Percentiles rank a stretch among this genome's conserved stretches.
Conservation (phyloP, 2,113 vertebrate species). For the Solenodon paradoxus region DNA sequence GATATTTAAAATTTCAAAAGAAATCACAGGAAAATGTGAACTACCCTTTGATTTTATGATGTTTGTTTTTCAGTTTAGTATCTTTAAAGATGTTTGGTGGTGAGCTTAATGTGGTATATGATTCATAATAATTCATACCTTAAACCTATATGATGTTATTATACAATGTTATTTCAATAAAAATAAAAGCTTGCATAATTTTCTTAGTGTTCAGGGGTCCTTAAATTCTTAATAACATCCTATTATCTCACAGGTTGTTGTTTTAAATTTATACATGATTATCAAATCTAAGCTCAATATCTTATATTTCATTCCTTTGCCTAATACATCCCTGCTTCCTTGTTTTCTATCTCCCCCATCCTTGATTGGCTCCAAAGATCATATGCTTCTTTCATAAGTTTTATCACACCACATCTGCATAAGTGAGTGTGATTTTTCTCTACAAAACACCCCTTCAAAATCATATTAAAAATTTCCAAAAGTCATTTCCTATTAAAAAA, state of each 20-base stretch:
- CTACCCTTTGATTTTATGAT: neutral
- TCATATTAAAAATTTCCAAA: neutral
- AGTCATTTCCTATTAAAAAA: neutral
- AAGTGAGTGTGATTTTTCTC: neutral
- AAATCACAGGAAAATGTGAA: neutral
- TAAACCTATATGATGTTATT: no score
- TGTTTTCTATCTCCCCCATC: neutral
- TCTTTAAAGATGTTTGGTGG: no score
- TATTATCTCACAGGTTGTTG: neutral
- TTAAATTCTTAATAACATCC: neutral
- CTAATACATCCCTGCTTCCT: neutral
- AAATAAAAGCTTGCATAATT: neutral
- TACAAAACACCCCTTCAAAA: neutral
- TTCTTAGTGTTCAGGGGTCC: neutral
- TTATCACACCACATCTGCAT: neutral
- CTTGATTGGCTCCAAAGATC: neutral
- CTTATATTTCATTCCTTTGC: neutral
- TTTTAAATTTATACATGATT: neutral
- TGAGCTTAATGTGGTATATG: no score
- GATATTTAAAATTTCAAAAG: slow-evolving; percentile 10
- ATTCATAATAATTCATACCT: no score
- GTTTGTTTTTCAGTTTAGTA: neutral
- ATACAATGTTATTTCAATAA: no score
- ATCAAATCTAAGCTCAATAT: neutral
- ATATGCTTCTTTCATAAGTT: neutral